Percentiles rank a stretch among this genome's conserved stretches.
Conservation (phyloP, 2,888 invertebrate species). For the Glaucopsyche alexis region DNA sequence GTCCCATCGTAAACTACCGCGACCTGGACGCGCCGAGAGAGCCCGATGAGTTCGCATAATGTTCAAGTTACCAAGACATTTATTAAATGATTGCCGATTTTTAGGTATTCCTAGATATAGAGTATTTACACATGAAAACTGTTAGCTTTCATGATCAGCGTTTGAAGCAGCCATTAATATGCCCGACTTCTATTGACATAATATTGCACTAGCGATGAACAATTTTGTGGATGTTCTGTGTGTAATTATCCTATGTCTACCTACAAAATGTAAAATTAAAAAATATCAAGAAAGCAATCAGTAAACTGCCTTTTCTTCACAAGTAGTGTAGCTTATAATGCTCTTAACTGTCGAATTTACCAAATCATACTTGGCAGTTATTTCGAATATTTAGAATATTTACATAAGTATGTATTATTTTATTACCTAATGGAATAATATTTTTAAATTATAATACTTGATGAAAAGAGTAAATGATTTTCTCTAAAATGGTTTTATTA, state of each 20-base stretch:
- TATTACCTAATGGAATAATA: conserved; percentile 6
- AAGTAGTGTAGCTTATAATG: background rate
- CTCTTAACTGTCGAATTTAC: too few species aligned
- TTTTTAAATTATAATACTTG: conserved; percentile 2
- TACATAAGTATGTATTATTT: background rate
- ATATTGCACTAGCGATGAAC: too few species aligned
- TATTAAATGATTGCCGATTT: background rate
- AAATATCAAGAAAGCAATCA: background rate
- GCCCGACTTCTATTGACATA: too few species aligned
- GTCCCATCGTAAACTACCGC: conserved; percentile 94
- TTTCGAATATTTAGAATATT: conserved; percentile 9
- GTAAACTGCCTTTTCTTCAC: background rate
- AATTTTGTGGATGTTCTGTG: background rate
- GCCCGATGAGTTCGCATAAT: conserved; percentile 86
- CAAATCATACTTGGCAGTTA: background rate
- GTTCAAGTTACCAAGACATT: background rate
- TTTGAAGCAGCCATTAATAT: too few species aligned
- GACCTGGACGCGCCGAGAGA: conserved; percentile 96
- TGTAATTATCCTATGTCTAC: background rate
- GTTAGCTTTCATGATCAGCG: too few species aligned
- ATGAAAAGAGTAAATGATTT: conserved; percentile 26
- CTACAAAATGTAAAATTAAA: too few species aligned
- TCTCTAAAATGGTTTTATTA: conserved; percentile 20
- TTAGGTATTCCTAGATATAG: too few species aligned
- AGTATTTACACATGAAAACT: too few species aligned